These are phyloP conservation scores for Notiomystis cincta DNA, from an alignment of 2,113 vertebrate species.

Conservation along the genomic window DNA sequence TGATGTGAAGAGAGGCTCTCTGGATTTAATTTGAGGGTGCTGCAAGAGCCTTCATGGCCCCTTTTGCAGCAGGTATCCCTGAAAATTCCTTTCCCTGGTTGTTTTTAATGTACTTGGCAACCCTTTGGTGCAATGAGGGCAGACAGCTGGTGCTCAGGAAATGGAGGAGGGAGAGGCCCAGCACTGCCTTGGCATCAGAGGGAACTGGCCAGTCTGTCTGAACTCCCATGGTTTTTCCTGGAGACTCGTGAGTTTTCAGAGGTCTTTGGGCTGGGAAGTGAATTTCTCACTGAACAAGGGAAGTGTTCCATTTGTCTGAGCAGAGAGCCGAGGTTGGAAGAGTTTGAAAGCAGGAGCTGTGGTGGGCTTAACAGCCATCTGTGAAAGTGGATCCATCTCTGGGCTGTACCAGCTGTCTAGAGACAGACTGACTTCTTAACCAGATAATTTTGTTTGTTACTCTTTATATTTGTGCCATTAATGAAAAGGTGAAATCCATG, in stretches of 20 bases:
- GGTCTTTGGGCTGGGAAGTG: neutral
- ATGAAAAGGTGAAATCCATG: neutral
- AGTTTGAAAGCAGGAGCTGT: neutral
- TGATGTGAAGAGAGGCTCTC: neutral
- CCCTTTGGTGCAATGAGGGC: neutral
- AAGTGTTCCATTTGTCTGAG: neutral
- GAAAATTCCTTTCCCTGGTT: neutral
- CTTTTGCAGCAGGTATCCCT: neutral
- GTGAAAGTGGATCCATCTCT: neutral
- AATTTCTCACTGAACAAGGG: neutral
- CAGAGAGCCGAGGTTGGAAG: neutral
- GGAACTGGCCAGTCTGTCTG: neutral
- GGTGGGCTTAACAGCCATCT: neutral
- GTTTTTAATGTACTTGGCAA: neutral
- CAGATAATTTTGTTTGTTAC: accelerated
- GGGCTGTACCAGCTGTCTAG: neutral
- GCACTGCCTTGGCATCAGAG: neutral
- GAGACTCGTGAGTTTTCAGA: neutral
- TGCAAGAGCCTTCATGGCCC: accelerated
- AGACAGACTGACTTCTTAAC: neutral
- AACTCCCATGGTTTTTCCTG: neutral
- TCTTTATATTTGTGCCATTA: neutral
- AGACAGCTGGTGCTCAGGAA: neutral
- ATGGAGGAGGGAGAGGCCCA: neutral
- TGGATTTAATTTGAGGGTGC: neutral